Evolutionary conservation across 2,113 vertebrate species (phyloP), one percentile per base, ranked within the genome.

Genomic region (Danio rerio): DNA sequence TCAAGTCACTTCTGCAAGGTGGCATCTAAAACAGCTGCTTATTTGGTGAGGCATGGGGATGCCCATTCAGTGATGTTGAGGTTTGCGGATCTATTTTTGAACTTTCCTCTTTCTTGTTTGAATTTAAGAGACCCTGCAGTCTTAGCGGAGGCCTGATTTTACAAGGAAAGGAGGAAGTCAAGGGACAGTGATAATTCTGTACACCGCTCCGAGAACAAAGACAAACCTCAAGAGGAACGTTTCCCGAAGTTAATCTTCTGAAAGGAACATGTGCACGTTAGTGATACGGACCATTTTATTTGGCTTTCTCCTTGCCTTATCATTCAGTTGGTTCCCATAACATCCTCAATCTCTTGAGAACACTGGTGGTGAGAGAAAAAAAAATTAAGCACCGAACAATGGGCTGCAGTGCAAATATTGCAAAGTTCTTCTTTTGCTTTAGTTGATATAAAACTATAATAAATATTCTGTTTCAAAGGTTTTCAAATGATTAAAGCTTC

Each of bases 1-100:
- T 65, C 56, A 79, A 74, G 84, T 73, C 74, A 47, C 63, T 74
- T 56, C 50, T 18, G 63, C 53, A 72, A 87, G 86, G 77, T 82
- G 43, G 50, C 9, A 31, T 47, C 56, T 20, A 40, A 63, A 80
- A 53, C 82, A 74, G 70, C 50, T 80, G 63, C 55, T 68, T 6
- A 40, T 20, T 42, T 53, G 45, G 11, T 8, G 9, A 74, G 75
- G 68, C 66, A 80, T 45, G 21, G 18, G 49, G 81, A 83, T 50
- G 65, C 15, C 21, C 52, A 53, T 45, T 49, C 61, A 49, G 55
- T 63, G 45, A 50, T 63, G 59, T 47, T 45, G 43, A 61, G 12
- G 75, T 78, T 78, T 52, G 40, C 1, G n/a, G 9, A 49, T 63
- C 59, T 78, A 78, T 78, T 78, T 78, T 50, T 40, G 6, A 1